Evolutionary conservation across 2,113 vertebrate species (phyloP).

Genomic region (Etheostoma cragini): DNA sequence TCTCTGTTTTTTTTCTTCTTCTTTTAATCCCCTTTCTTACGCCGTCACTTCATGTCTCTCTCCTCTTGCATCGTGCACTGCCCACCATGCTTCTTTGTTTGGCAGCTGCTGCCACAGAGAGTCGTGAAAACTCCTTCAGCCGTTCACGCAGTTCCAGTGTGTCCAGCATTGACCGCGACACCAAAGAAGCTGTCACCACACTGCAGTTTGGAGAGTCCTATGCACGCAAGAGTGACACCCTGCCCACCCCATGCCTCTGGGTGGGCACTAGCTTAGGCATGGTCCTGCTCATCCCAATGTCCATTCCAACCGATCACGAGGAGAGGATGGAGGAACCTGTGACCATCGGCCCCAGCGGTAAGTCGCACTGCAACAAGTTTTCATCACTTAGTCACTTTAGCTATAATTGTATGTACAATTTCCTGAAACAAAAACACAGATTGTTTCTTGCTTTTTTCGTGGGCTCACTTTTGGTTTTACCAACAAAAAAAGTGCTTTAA

Average conservation of each 20-base stretch:
- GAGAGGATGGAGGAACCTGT: constrained; percentile 91
- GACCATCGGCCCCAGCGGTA: constrained; percentile 91
- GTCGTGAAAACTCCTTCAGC: constrained; percentile 95
- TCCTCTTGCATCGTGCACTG: constrained; percentile 7
- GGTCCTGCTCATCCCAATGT: constrained; percentile 92
- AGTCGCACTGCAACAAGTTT: constrained; percentile 61
- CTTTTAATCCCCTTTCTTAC: background rate
- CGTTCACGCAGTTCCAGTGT: constrained; percentile 98
- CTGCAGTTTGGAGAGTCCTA: constrained; percentile 95
- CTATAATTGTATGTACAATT: no score
- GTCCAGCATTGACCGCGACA: constrained; percentile 97
- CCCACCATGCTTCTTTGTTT: constrained; percentile 5
- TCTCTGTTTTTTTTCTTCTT: constrained; percentile 15
- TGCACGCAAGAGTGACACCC: constrained; percentile 88
- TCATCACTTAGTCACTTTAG: background rate
- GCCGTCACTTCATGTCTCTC: constrained; percentile 6
- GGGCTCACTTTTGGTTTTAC: background rate
- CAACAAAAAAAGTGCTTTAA: background rate
- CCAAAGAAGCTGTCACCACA: constrained; percentile 94
- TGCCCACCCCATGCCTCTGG: constrained; percentile 93
- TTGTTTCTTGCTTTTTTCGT: background rate
- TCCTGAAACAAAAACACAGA: background rate
- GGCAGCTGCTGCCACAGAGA: constrained; percentile 84
- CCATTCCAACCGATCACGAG: constrained; percentile 90
- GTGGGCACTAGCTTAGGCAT: constrained; percentile 96